phyloP scores from a whole-genome alignment of 2,888 invertebrate genomes.

The Chrysopilus asiliformis region DNA sequence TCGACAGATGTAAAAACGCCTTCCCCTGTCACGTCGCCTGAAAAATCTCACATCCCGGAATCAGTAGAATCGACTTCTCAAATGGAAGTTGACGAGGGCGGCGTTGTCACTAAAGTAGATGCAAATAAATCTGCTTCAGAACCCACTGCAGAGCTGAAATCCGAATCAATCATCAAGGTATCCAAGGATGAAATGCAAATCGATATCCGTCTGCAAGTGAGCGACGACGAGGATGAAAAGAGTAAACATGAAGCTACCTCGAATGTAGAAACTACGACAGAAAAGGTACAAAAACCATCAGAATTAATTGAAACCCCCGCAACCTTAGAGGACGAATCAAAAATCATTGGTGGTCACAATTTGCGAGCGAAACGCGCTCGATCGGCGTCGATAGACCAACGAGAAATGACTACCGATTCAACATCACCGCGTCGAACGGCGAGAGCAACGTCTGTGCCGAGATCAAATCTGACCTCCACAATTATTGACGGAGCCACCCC shows the following conservation, averaged over 20 bases:
- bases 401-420: no score
- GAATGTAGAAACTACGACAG: no score
- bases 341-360: not conserved
- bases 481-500: slow-evolving; percentile 1
- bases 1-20: not conserved
- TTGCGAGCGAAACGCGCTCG: slow-evolving; percentile 5
- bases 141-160: not conserved
- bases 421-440: not conserved
- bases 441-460: slow-evolving; percentile 2
- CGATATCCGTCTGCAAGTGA: slow-evolving; percentile 3
- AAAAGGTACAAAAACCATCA: no score
- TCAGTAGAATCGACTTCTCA: no score
- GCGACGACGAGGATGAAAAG: slow-evolving; percentile 5
- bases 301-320: no score
- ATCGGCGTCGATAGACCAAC: slow-evolving; percentile 10
- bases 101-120: no score
- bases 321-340: slow-evolving; percentile 3
- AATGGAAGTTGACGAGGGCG: no score
- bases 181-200: not conserved
- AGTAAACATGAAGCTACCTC: no score
- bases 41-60: no score
- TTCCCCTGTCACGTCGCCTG: no score
- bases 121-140: not conserved
- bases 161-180: no score
- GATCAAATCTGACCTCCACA: no score